Evolutionary conservation across 2,888 invertebrate species (phyloP).

Genomic region (Tetropium fuscum): DNA sequence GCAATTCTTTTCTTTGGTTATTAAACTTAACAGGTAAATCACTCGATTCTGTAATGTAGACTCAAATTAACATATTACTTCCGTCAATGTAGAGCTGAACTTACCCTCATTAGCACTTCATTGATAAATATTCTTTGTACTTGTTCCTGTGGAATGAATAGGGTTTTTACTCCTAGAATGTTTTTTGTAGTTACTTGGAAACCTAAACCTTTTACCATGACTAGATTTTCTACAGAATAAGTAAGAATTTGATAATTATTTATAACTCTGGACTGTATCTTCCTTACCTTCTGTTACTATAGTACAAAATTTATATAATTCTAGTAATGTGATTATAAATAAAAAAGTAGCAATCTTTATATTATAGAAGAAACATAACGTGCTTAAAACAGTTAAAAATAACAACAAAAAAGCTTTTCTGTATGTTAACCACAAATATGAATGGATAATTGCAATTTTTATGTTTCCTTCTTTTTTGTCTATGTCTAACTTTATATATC

Average conservation of each 20-base stretch:
- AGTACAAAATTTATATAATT: constrained; percentile 4
- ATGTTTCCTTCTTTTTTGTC: constrained; percentile 10
- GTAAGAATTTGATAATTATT: too few relatives aligned
- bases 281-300: constrained; percentile 19
- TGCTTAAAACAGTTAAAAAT: background rate
- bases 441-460: constrained; percentile 6
- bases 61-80: background rate
- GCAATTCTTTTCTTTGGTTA: constrained; percentile 21
- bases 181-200: constrained; percentile 36
- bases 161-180: constrained; percentile 29
- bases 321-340: constrained; percentile 6
- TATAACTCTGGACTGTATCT: too few relatives aligned
- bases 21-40: constrained; percentile 34
- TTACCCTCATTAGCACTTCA: constrained; percentile 42
- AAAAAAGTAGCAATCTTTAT: constrained; percentile 2
- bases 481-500: constrained; percentile 26
- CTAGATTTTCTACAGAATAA: constrained; percentile 30
- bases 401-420: constrained; percentile 2
- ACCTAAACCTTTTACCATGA: constrained; percentile 36
- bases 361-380: constrained; percentile 5
- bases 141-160: constrained; percentile 39
- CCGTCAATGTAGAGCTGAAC: too few relatives aligned
- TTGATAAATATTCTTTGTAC: constrained; percentile 42
- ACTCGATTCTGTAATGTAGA: constrained; percentile 37
- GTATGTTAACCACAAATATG: background rate